phyloP scores from a whole-genome alignment of 2,888 invertebrate species.

The Harmothoe impar region DNA sequence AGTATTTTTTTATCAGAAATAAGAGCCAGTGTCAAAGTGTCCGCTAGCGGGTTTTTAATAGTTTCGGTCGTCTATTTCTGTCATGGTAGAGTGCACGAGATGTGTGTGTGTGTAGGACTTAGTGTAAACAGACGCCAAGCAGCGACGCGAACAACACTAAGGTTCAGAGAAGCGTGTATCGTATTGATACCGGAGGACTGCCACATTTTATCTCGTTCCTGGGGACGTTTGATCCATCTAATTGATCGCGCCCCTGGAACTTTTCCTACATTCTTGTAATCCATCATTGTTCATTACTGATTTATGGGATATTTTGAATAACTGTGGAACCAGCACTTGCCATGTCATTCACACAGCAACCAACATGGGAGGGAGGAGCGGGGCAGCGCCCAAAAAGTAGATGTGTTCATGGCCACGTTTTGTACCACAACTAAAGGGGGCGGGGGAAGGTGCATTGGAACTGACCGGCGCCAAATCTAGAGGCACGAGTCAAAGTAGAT shows the following conservation, averaged over 20 bases:
- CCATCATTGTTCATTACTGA: background rate
- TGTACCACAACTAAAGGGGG: background rate
- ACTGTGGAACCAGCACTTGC: conserved; percentile 26
- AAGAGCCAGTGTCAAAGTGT: background rate
- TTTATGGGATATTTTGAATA: background rate
- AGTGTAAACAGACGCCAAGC: background rate
- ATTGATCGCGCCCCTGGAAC: background rate
- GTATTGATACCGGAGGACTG: background rate
- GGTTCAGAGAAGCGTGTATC: background rate
- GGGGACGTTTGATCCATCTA: background rate
- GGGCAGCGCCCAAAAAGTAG: background rate
- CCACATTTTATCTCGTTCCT: conserved; percentile 37
- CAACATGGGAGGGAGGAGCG: background rate
- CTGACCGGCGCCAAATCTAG: background rate
- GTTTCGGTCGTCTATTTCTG: background rate
- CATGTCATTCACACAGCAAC: background rate
- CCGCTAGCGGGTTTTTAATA: background rate
- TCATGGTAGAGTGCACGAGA: background rate
- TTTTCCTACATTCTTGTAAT: conserved; percentile 11
- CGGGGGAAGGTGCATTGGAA: background rate
- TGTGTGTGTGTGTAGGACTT: background rate
- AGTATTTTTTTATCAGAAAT: background rate
- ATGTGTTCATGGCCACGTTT: conserved; percentile 14
- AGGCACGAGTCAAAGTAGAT: background rate
- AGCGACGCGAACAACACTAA: background rate